A percentile compares a stretch with the other conserved stretches of the same genome.
Evolutionary conservation across 2,797 vertebrate genomes (phyloP).

Genomic region (Crocidura indochinensis): DNA sequence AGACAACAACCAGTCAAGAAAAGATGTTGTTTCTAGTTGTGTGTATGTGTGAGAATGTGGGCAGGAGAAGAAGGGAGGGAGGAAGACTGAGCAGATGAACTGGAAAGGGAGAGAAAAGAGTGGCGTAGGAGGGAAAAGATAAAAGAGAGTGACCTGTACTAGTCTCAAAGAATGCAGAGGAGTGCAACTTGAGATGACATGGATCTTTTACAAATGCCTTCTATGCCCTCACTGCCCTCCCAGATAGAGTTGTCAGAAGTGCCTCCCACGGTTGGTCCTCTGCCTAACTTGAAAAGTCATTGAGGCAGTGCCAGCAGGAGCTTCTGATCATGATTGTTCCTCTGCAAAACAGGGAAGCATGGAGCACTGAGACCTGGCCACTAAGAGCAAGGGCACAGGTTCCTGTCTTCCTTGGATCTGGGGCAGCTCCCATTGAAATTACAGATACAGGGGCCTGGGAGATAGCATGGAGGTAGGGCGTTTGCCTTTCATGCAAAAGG

Average conservation of each 20-base stretch:
- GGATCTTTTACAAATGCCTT: not conserved
- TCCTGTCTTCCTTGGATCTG: not conserved
- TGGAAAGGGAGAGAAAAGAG: too few species aligned
- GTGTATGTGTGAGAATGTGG: not conserved
- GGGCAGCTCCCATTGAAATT: not conserved
- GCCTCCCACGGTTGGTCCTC: not conserved
- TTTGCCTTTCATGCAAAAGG: too few species aligned
- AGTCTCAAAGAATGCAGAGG: slow-evolving; percentile 10
- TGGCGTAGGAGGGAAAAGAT: not conserved
- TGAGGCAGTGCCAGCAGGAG: too few species aligned
- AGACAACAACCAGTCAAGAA: slow-evolving; percentile 19
- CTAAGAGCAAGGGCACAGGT: not conserved
- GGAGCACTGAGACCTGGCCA: not conserved
- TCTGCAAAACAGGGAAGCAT: not conserved
- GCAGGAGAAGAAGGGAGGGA: not conserved
- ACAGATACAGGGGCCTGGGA: too few species aligned
- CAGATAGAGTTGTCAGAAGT: not conserved
- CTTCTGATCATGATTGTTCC: not conserved
- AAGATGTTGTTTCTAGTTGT: slow-evolving; percentile 42
- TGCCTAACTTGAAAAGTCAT: not conserved
- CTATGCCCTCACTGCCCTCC: slow-evolving; percentile 15
- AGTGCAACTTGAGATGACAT: not conserved
- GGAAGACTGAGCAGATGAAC: too few species aligned
- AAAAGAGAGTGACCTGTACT: too few species aligned
- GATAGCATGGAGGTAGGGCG: too few species aligned